Conservation (phyloP, 1,140 invertebrate genomes). For the Eueides isabella region DNA sequence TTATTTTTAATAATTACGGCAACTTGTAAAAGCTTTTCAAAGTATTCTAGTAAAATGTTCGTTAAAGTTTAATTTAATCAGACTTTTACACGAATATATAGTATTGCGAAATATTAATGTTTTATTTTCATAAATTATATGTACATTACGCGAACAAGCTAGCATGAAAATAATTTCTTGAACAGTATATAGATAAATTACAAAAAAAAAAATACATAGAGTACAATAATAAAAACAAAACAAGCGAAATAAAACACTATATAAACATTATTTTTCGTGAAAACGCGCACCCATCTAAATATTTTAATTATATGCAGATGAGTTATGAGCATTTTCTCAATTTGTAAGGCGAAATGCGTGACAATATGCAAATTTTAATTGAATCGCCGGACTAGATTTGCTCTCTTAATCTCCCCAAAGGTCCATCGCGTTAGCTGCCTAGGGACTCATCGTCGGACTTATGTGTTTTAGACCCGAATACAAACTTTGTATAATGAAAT, state of each 20-base stretch:
- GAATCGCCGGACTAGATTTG: conserved; percentile 54
- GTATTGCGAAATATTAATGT: not conserved
- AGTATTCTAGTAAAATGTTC: not conserved
- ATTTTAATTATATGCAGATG: conserved; percentile 8
- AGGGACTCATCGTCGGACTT: conserved; percentile 48
- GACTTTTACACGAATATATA: not conserved
- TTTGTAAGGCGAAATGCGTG: conserved; percentile 34
- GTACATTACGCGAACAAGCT: too few species aligned
- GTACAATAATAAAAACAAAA: too few species aligned
- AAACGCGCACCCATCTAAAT: not conserved
- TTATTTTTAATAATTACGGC: conserved; percentile 3
- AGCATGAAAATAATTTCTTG: too few species aligned
- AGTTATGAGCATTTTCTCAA: conserved; percentile 26
- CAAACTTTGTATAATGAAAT: conserved; percentile 49
- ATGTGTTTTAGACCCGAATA: conserved; percentile 39
- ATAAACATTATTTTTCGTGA: not conserved
- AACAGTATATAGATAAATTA: too few species aligned
- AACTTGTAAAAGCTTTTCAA: conserved; percentile 1
- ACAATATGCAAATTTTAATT: conserved; percentile 60
- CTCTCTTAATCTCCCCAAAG: conserved; percentile 50
- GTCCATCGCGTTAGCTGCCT: conserved; percentile 44
- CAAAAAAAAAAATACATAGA: too few species aligned
- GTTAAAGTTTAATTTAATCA: not conserved
- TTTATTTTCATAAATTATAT: not conserved
- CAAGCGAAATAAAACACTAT: not conserved